Base-by-base conservation (phyloP, 2,113 vertebrate species). In the Nesogale talazaci region DNA sequence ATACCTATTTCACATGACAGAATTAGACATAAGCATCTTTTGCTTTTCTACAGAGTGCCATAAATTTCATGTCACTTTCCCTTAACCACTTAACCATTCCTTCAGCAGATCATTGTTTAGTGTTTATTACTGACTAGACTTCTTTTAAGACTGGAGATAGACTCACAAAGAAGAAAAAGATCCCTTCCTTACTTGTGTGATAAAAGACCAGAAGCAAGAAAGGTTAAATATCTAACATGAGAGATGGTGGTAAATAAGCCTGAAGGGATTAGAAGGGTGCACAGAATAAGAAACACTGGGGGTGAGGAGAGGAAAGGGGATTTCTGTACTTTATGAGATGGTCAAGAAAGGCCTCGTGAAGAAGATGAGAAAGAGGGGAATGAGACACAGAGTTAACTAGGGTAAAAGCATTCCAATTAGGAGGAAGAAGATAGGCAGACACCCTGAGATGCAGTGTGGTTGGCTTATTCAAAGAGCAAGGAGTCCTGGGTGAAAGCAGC, bases 131-230 rank as follows among this genome's bases (percentile, higher is more conserved):
- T 2, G 46, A 52, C 11, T 38, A 83, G 52, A 10, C 20, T 56
- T 69, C 70, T 7, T 93, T 31, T 69, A 10, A 38, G 27, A 22
- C 57, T 92, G 59, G n/a, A 61, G 65, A 84, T 57, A 84, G 0
- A 94, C 91, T 82, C 34, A 7, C 20, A 34, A 69, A 57, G 17
- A 87, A 89, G 92, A 93, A 1, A 36, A 78, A 91, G 80, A 83
- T 72, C 9, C 12, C 22, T 25, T 77, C 20, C 6, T 90, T 86
- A 86, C 34, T 70, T 81, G 75, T 80, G 40, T 27, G 31, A 79
- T 83, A 76, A 77, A 29, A 85, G 19, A 72, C 11, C 31, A 27
- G 42, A 88, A 82, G n/a, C 52, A 78, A 23, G 63, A 29, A 70
- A 77, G 80, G 46, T 29, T 85, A 95, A 61, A 67, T 52, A 52